Percentiles rank a stretch among this genome's conserved stretches.
phyloP scores from a whole-genome alignment of 2,888 invertebrate species.

The Drosophila colorata region DNA sequence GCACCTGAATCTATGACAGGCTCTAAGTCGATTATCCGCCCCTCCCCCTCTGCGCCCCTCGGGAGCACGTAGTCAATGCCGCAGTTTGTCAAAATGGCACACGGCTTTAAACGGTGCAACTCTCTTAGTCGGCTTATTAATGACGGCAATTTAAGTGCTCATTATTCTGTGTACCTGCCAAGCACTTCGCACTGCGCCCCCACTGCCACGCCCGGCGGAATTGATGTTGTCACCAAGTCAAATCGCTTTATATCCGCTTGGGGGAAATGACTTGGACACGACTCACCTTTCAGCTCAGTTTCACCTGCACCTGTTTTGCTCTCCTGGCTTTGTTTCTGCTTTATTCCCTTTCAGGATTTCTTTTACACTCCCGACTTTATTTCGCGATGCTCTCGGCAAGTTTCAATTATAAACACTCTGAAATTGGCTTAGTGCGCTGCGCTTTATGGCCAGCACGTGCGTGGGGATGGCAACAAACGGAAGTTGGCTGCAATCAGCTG shows the following conservation, averaged over 20 bases:
- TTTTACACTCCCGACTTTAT: constrained; percentile 6
- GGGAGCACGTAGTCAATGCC: constrained; percentile 18
- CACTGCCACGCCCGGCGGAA: constrained; percentile 44
- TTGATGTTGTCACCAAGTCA: constrained; percentile 72
- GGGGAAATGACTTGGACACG: constrained; percentile 44
- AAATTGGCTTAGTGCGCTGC: constrained; percentile 62
- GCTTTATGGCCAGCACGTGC: constrained; percentile 58
- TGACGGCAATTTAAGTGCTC: constrained; percentile 48
- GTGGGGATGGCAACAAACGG: constrained; percentile 50
- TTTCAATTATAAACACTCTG: constrained; percentile 68
- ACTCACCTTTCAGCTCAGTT: constrained; percentile 30
- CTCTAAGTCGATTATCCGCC: constrained; percentile 12
- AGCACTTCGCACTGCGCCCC: constrained; percentile 24
- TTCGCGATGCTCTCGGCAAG: constrained; percentile 19
- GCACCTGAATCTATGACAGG: constrained; percentile 3
- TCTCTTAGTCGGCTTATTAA: constrained; percentile 48
- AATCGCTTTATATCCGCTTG: constrained; percentile 64
- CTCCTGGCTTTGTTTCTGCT: constrained; percentile 1
- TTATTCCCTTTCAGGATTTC: constrained; percentile 1
- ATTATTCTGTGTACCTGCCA: constrained; percentile 32
- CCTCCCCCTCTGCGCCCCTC: constrained; percentile 7
- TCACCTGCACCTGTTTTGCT: constrained; percentile 18
- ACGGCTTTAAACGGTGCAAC: constrained; percentile 26
- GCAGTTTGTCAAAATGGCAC: constrained; percentile 31
- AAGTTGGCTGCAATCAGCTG: constrained; percentile 42